Base-by-base conservation (phyloP, 1,140 invertebrate species). In the Drosophila lacteicornis region DNA sequence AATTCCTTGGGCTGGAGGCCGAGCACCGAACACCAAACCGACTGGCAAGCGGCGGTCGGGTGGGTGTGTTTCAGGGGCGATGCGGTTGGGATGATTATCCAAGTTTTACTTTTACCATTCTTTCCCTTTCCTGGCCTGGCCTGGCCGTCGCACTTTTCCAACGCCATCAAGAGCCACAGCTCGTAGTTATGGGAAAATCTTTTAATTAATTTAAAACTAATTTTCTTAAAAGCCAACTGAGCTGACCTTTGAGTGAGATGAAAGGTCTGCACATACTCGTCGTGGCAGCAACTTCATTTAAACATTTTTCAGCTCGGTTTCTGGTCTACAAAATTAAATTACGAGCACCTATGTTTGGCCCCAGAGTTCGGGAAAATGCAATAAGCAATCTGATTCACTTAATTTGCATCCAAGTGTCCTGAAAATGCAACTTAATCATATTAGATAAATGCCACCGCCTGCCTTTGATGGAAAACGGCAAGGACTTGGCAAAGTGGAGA, bases 181-280 rank as follows among this genome's bases (percentile, higher is more conserved):
- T 36, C 59, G 63, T 59, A 75, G 59, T 75, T 75, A 55, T 56
- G 59, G 43, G 73, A 75, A 75, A 75, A 75, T 65, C 59, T 75
- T 75, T 75, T 75, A 75, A 75, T 75, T 75, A 75, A 75, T 75
- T 75, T 75, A 57, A 65, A 75, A 75, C 73, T 75, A 56, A 75
- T 75, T 75, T 75, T 46, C 70, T 65, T 63, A 42, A 56, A 65
- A 75, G 71, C 68, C 36, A 63, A 75, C 49, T 27, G 51, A 75
- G 61, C 22, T 63, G 71, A 75, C 71, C 71, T 75, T 74, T 75
- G 49, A 55, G 49, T 40, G 38, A 51, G 69, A 19, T 45, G 67
- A 73, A 73, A 71, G 66, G 51, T 30, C 11, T 25, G 43, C 51
- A 57, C 45, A 76, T 12, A 45, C 51, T 53, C n/a, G 33, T 40